These are phyloP conservation scores for Dryadula phaetusa DNA, from an alignment of 2,888 invertebrate genomes.

Conservation along the genomic window DNA sequence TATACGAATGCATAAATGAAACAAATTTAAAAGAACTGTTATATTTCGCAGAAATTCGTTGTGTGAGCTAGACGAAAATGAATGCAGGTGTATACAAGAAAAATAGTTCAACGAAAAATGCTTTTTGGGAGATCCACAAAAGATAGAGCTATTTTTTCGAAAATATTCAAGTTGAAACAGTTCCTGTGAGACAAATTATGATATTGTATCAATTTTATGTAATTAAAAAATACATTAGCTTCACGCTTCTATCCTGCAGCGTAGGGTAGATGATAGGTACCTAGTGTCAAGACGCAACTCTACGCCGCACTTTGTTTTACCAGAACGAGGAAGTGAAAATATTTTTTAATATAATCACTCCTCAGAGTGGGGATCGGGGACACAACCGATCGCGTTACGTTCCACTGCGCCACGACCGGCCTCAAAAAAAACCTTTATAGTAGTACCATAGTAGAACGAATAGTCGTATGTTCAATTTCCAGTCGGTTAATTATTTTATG, in stretches of 20 bases:
- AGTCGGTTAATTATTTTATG: not conserved
- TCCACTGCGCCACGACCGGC: too few relatives aligned
- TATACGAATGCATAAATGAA: not conserved
- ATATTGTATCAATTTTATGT: not conserved
- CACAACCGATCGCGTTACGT: too few relatives aligned
- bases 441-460: too few relatives aligned
- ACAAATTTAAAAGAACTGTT: constrained; percentile 5
- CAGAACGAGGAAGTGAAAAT: too few relatives aligned
- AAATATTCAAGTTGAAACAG: constrained; percentile 9
- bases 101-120: constrained; percentile 27
- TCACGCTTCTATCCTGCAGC: too few relatives aligned
- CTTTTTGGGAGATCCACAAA: constrained; percentile 1
- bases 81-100: constrained; percentile 33
- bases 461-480: not conserved
- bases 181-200: not conserved
- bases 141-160: constrained; percentile 14
- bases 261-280: too few relatives aligned
- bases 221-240: not conserved
- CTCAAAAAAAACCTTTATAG: too few relatives aligned
- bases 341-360: too few relatives aligned
- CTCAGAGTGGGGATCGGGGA: too few relatives aligned
- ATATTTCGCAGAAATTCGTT: constrained; percentile 4
- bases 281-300: too few relatives aligned
- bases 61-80: constrained; percentile 28
- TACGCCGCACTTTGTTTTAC: too few relatives aligned